Base-by-base conservation (phyloP, 2,888 invertebrate species). In the Hypomecis punctinalis region DNA sequence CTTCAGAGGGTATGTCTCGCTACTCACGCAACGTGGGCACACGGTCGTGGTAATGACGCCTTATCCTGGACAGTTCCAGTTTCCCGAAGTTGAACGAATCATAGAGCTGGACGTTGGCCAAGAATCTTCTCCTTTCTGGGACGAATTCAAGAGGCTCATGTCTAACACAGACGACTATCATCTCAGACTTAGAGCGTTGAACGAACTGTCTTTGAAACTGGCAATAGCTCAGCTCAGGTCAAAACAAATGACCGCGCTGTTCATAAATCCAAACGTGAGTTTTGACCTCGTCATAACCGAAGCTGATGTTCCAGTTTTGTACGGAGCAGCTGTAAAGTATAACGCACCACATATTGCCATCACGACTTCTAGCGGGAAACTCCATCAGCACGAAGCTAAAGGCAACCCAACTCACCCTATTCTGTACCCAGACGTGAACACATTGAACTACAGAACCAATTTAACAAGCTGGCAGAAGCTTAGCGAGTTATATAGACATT, bases 221-320 rank as follows among this genome's bases (percentile, higher is more conserved):
- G 90, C 85, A 0, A 86, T 90, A 53, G 83, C 88, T 0, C 93
- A 93, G 64, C 65, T 93, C 13, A 88, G 82, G 68, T 90, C 92
- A 0, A 88, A 92, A 63, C 84, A 84, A 60, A 87, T 92, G 89
- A 79, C 81, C 10, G 84, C 91, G 1, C 68, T 92, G 9, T 74
- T 92, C 6, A 79, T 88, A 4, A 92, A 90, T 63, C 88, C 87
- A 0, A 89, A 88, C 39, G 80, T 92, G 36, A 85, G 87, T 61
- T 95, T 94, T 70, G 95, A 95, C 77, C 75, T 94, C 40, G 90
- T 94, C 0, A 81, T 95, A 45, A 88, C 93, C 4, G 95, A 95
- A 79, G 89, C 91, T n/a, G 85, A 94, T 6, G 83, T 91, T 5
- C 93, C 94, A 0, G 59, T 93, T 0, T 75, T 93, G 45, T 93